Conservation (phyloP, 23 tunicate genomes). For the Halocynthia roretzi region DNA sequence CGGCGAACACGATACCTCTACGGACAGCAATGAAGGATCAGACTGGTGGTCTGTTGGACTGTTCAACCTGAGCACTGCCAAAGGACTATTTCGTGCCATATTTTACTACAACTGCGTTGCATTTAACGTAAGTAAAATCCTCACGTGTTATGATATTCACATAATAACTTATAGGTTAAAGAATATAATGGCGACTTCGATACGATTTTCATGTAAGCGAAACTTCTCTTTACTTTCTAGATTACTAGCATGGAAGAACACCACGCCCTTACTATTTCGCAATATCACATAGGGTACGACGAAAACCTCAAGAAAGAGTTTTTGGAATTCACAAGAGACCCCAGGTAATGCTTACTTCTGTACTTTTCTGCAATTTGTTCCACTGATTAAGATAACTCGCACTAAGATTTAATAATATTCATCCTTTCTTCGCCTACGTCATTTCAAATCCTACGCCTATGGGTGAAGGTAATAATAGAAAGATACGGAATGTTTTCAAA, state of each 20-base stretch:
- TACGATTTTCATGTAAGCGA: too few relatives aligned
- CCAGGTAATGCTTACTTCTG: constrained; percentile 10
- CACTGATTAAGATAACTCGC: too few relatives aligned
- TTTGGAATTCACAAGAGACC: constrained; percentile 50
- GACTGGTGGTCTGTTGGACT: constrained; percentile 7
- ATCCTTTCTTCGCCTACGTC: too few relatives aligned
- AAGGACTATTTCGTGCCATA: constrained; percentile 83
- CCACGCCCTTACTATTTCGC: constrained; percentile 78
- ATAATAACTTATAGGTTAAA: too few relatives aligned
- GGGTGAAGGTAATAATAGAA: too few relatives aligned
- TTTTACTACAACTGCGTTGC: constrained; percentile 87
- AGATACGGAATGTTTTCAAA: too few relatives aligned
- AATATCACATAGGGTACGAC: constrained; percentile 46
- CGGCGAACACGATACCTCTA: constrained; percentile 6
- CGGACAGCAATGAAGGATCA: constrained; percentile 10
- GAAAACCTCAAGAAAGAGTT: constrained; percentile 29
- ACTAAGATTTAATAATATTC: too few relatives aligned
- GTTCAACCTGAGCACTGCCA: constrained; percentile 61
- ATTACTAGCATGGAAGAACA: constrained; percentile 94
- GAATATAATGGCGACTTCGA: too few relatives aligned
- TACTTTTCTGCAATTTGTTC: too few relatives aligned
- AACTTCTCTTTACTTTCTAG: constrained; percentile 4
- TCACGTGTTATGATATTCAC: too few relatives aligned
- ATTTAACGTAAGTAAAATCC: constrained; percentile 52
- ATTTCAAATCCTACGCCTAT: too few relatives aligned